Conservation (phyloP, 2,888 invertebrate species). For the Syritta pipiens region DNA sequence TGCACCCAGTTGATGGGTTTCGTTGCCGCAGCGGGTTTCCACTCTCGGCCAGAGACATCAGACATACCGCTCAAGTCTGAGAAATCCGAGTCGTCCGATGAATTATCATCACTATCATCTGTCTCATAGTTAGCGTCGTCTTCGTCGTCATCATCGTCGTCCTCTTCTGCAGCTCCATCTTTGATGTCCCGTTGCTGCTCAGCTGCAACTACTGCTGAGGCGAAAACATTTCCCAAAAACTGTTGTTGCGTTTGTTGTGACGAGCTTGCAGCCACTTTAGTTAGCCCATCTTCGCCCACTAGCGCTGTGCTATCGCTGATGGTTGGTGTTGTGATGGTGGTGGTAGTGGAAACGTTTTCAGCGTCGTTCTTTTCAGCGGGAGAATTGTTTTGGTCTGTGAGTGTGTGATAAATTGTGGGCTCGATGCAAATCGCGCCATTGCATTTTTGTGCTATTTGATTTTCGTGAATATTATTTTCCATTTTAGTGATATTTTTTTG, state of each 20-base stretch:
- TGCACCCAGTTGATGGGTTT: constrained; percentile 81
- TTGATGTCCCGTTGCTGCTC: constrained; percentile 17
- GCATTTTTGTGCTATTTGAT: constrained; percentile 31
- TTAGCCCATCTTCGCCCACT: constrained; percentile 27
- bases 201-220: constrained; percentile 23
- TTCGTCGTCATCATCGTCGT: constrained; percentile 70
- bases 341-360: constrained; percentile 66
- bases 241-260: constrained; percentile 38
- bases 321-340: constrained; percentile 31
- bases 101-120: constrained; percentile 69
- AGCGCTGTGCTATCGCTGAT: not conserved
- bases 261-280: constrained; percentile 26
- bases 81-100: constrained; percentile 74
- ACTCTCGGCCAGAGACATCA: constrained; percentile 84
- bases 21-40: constrained; percentile 84
- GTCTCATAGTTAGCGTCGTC: constrained; percentile 70
- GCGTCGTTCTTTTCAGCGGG: constrained; percentile 69
- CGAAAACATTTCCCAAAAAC: constrained; percentile 42
- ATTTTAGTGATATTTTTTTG: constrained; percentile 55
- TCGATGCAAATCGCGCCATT: constrained; percentile 26
- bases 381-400: constrained; percentile 62
- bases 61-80: constrained; percentile 78
- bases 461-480: constrained; percentile 63
- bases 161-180: constrained; percentile 27
- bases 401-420: constrained; percentile 42